Evolutionary conservation across 2,797 vertebrate genomes (phyloP), one percentile per base, ranked within the genome.

Genomic region (Varecia variegata): DNA sequence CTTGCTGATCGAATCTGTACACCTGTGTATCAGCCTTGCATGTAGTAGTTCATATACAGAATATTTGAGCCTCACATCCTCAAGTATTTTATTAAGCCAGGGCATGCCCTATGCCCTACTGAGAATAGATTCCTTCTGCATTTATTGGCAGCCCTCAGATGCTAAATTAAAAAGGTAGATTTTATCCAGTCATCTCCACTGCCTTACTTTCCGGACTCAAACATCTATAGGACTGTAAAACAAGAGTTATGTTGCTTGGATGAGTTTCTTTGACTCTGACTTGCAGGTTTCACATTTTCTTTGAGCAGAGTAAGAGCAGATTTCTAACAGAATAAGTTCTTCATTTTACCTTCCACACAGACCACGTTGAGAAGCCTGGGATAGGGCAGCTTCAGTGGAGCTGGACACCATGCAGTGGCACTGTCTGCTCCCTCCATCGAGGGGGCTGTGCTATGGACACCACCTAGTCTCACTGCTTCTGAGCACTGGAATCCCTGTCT

Each of bases 201-300:
- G 45, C 68, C 74, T 67, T 38, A 68, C 50, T 67, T 70, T 76
- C 79, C 68, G 76, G 83, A 80, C 68, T 50, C 87, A 45, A 71
- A 81, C 3, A 27, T 17, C 79, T 50, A 20, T 0, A 18, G 45
- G 52, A 60, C 62, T 52, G 45, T 7, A 65, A 76, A 91, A 77
- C 52, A 25, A 7, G 43, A 71, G 71, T 60, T 38, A 54, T 3
- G 32, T 6, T 58, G n/a, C 77, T 38, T 74, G 30, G 32, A 1
- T 67, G 81, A 71, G 25, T 38, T 54, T 88, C 52, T 85, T 5
- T 81, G 70, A 70, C 67, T 90, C 40, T 65, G 70, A 80, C 58
- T 93, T 56, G 45, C 35, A 50, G 52, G 5, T 43, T 93, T 89
- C 62, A 82, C 35, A 35, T 56, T 56, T 47, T 74, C 74, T 60